These are phyloP conservation scores for Lasioglossum calceatum DNA, from an alignment of 2,888 invertebrate genomes.

Conservation along the genomic window DNA sequence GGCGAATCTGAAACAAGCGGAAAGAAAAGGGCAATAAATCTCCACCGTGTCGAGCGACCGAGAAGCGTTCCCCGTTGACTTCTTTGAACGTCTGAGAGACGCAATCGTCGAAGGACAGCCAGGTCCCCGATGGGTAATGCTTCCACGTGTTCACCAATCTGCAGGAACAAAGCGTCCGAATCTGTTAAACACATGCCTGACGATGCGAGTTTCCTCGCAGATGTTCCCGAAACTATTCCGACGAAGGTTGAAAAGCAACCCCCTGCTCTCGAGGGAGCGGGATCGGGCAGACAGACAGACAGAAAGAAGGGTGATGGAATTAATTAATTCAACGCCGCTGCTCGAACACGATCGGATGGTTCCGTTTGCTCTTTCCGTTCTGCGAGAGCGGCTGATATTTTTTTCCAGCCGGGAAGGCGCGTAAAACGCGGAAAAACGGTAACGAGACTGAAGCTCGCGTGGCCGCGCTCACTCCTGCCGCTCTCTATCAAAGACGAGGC, in stretches of 20 bases:
- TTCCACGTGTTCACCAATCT: background rate
- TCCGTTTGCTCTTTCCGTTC: background rate
- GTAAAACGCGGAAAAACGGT: constrained; percentile 40
- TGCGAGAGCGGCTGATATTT: constrained; percentile 11
- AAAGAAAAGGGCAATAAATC: background rate
- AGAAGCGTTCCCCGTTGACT: background rate
- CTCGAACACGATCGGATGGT: constrained; percentile 39
- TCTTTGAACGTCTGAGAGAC: background rate
- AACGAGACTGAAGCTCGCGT: constrained; percentile 28
- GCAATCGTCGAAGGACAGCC: background rate
- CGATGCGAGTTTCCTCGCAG: background rate
- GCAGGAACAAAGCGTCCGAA: background rate
- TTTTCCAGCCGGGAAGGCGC: constrained; percentile 32
- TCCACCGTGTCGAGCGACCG: background rate
- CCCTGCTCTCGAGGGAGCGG: background rate
- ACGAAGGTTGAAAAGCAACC: background rate
- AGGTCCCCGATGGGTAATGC: background rate
- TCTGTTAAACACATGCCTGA: constrained; percentile 10
- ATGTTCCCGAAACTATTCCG: background rate
- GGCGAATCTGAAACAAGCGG: background rate
- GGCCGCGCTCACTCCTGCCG: background rate
- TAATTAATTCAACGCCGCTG: constrained; percentile 46
- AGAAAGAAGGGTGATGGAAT: constrained; percentile 32
- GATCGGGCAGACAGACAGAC: background rate
- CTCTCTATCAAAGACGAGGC: constrained; percentile 36